Base-by-base conservation (phyloP, 2,888 invertebrate genomes). In the Pyrrhosoma nymphula region DNA sequence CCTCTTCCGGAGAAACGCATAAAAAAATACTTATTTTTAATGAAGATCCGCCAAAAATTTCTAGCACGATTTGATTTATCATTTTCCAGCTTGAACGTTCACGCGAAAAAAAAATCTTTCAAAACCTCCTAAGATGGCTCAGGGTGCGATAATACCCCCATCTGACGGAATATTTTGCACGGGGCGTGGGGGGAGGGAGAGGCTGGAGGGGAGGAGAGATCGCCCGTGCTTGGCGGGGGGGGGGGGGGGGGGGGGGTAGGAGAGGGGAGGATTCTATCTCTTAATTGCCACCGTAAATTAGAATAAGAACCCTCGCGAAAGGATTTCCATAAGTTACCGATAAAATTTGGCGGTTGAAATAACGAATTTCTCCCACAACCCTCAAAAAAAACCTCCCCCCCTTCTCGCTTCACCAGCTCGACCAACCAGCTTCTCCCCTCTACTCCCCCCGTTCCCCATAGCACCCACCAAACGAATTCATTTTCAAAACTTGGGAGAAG, bases 301-400 rank as follows among this genome's bases (percentile, higher is more conserved):
- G 93, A 93, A 93, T 93, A 69, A 93, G 69, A 93, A 63, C 69
- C 93, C 47, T 93, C 60, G 69, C 47, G 93, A 93, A 91, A 91
- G 91, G 93, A 93, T 93, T 93, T 93, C 93, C 93, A 93, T 93
- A 93, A 93, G 93, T 93, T 69, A 69, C 69, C 93, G 93, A 93
- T 93, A 93, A 93, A 93, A 93, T 93, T 93, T 93, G 93, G 93
- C 93, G 75, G 69, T 69, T 69, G 47, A 69, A 93, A 93, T 93
- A 93, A 69, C 93, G 93, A 93, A 93, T 93, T 93, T 47, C 47
- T 56, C 39, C 56, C 91, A 30, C 56, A 16, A 16, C 56, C 56
- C 60, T 3, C 60, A 60, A 56, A 56, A 56, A 56, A 56, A 8
- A 60, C 47, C 39, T 39, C 91, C 23, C 60, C 39, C 91, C 56